These are phyloP conservation scores for Drosophila mimetica DNA, from an alignment of 2,888 invertebrate genomes.

Conservation along the genomic window DNA sequence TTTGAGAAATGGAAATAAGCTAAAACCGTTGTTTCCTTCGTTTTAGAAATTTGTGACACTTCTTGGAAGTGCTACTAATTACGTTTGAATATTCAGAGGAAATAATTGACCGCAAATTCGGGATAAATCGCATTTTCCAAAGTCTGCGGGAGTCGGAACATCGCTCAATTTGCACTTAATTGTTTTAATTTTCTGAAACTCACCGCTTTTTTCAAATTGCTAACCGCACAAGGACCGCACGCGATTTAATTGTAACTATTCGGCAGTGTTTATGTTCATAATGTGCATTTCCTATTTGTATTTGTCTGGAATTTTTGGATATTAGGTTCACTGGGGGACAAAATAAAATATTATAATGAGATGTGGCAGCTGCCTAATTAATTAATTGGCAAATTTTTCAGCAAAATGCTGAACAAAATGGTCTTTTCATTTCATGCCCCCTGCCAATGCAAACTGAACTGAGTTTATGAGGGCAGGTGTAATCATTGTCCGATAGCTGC, in stretches of 20 bases:
- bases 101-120: neutral
- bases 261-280: neutral
- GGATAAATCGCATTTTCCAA: constrained; percentile 1
- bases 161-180: constrained; percentile 13
- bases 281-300: no score
- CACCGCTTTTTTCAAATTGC: neutral
- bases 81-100: neutral
- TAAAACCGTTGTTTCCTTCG: no score
- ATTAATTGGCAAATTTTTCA: no score
- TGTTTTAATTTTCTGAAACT: constrained; percentile 1
- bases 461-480: neutral
- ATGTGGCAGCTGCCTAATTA: no score
- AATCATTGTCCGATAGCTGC: constrained; percentile 19
- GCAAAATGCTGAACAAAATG: no score
- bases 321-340: constrained; percentile 63
- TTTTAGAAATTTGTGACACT: neutral
- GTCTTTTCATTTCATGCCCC: no score
- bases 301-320: constrained; percentile 23
- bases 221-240: constrained; percentile 11
- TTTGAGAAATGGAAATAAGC: no score
- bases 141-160: neutral
- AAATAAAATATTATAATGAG: neutral
- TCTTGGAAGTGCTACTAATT: neutral
- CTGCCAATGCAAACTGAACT: neutral
- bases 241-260: constrained; percentile 10